Evolutionary conservation across 2,797 vertebrate genomes (phyloP).

Genomic region (Propithecus perrieri): DNA sequence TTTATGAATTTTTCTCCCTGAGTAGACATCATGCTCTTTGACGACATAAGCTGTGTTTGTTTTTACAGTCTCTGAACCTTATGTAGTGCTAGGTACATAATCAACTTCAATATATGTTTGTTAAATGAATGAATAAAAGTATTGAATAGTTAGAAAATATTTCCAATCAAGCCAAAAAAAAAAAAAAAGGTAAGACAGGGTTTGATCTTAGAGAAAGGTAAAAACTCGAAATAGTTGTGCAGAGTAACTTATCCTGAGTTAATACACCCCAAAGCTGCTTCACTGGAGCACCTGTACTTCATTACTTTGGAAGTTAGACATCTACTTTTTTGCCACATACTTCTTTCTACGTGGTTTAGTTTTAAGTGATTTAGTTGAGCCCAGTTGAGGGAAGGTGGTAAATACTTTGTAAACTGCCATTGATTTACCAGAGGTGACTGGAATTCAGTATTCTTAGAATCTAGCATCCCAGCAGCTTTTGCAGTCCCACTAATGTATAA

Average conservation of each 20-base stretch:
- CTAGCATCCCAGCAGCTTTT: background rate
- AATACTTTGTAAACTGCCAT: slow-evolving; percentile 17
- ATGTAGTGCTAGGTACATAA: background rate
- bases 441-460: slow-evolving; percentile 4
- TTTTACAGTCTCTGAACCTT: background rate
- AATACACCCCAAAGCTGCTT: background rate
- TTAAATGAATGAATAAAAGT: background rate
- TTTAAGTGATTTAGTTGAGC: slow-evolving; percentile 29
- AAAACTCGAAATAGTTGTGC: background rate
- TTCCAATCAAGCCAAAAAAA: background rate
- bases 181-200: background rate
- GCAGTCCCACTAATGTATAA: background rate
- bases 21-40: background rate
- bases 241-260: background rate
- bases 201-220: background rate
- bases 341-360: background rate
- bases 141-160: background rate
- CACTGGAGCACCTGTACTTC: background rate
- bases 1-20: background rate
- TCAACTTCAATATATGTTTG: background rate
- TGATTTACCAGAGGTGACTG: background rate
- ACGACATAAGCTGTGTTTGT: background rate
- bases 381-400: background rate
- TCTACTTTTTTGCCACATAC: background rate
- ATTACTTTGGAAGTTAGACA: background rate